phyloP scores from a whole-genome alignment of 1,140 invertebrate species.

The Mizuhopecten yessoensis region DNA sequence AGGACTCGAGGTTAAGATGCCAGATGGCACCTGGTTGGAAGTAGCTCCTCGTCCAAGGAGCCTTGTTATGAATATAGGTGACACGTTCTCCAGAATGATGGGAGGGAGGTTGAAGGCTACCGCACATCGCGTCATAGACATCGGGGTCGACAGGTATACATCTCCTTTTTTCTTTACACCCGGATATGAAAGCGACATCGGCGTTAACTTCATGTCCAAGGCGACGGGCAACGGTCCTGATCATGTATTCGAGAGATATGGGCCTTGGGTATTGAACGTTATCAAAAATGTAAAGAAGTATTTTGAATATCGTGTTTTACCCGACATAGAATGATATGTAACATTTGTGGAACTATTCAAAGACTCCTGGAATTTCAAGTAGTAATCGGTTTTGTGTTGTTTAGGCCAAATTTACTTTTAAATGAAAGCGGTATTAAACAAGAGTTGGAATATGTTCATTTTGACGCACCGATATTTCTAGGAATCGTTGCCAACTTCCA shows the following conservation, averaged over 20 bases:
- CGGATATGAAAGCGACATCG: slow-evolving; percentile 68
- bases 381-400: no score
- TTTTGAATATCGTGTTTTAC: slow-evolving; percentile 67
- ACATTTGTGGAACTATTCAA: neutral
- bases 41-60: slow-evolving; percentile 69
- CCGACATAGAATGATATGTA: slow-evolving; percentile 53
- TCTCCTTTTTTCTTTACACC: slow-evolving; percentile 75
- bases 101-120: slow-evolving; percentile 73
- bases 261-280: slow-evolving; percentile 61
- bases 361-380: no score
- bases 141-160: slow-evolving; percentile 68
- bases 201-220: slow-evolving; percentile 61
- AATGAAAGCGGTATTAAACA: no score
- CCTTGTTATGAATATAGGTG: slow-evolving; percentile 77
- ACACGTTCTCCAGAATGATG: slow-evolving; percentile 71
- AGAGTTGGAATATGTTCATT: no score
- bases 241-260: slow-evolving; percentile 63
- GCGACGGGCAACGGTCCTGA: slow-evolving; percentile 45
- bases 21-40: slow-evolving; percentile 66
- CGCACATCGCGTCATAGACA: slow-evolving; percentile 72
- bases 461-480: no score
- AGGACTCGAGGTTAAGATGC: slow-evolving; percentile 69
- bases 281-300: slow-evolving; percentile 69
- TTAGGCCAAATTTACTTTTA: no score
- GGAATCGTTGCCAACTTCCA: no score